Evolutionary conservation across 2,113 vertebrate genomes (phyloP).

Genomic region (Pluvialis apricaria): DNA sequence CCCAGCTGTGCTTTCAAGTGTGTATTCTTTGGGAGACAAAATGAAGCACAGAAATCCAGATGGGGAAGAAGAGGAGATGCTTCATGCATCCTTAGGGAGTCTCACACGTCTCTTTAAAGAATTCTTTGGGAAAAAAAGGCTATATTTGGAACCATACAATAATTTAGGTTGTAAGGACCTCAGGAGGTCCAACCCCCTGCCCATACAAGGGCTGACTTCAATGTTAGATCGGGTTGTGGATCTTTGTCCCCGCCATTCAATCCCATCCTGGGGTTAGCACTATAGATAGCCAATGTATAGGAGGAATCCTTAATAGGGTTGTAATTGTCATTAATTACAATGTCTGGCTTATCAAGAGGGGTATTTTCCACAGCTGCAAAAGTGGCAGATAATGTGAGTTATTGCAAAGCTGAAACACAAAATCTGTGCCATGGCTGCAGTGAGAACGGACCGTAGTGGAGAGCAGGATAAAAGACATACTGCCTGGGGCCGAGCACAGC

Average conservation of each 20-base stretch:
- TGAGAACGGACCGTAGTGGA: background rate
- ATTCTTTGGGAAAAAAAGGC: background rate
- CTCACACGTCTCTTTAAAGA: background rate
- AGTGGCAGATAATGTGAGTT: background rate
- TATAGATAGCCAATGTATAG: background rate
- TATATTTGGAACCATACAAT: background rate
- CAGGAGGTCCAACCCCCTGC: background rate
- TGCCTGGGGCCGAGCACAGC: background rate
- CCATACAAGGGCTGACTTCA: background rate
- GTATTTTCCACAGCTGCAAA: background rate
- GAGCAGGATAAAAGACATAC: background rate
- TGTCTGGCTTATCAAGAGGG: background rate
- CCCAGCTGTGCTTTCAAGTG: background rate
- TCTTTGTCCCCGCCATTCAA: rapidly evolving
- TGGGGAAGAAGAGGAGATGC: background rate
- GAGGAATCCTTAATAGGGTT: background rate
- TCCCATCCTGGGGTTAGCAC: background rate
- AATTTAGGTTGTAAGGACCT: background rate
- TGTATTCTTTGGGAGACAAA: background rate
- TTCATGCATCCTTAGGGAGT: background rate
- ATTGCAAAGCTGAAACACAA: rapidly evolving
- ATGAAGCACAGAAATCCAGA: background rate
- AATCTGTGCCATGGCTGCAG: background rate
- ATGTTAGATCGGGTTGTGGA: background rate
- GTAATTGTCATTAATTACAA: background rate